A percentile compares a stretch with the other conserved stretches of the same genome.
Evolutionary conservation across 2,888 invertebrate genomes (phyloP).

Genomic region (Pterobdella sp.): DNA sequence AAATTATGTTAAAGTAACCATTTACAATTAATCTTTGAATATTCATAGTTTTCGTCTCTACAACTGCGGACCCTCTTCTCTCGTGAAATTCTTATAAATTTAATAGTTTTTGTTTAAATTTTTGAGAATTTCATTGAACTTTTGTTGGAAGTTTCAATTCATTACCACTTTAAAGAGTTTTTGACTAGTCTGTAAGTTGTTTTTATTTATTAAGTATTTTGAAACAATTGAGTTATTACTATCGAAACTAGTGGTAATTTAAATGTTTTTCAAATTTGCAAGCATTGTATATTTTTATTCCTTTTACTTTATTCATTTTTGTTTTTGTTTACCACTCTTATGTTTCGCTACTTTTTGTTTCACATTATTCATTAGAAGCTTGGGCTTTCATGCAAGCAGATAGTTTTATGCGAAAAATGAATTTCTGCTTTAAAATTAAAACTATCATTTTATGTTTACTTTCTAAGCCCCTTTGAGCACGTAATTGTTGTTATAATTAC

Average conservation of each 20-base stretch:
- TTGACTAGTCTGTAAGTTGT: neutral
- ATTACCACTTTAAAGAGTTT: neutral
- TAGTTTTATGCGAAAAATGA: too few species aligned
- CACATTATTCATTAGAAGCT: too few species aligned
- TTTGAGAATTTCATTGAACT: neutral
- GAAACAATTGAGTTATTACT: neutral
- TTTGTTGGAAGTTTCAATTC: neutral
- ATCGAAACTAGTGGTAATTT: neutral
- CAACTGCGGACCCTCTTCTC: conserved; percentile 1
- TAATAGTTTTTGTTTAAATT: neutral
- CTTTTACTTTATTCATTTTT: too few species aligned
- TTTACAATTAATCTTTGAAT: neutral
- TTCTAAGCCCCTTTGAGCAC: too few species aligned
- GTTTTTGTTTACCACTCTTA: too few species aligned
- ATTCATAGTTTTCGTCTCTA: conserved; percentile 17
- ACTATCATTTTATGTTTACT: too few species aligned
- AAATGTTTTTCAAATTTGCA: neutral
- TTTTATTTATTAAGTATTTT: neutral
- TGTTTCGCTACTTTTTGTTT: too few species aligned
- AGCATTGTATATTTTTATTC: too few species aligned
- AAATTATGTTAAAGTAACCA: neutral
- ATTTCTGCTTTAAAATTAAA: too few species aligned
- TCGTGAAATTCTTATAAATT: conserved; percentile 10
- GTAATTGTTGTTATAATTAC: too few species aligned
- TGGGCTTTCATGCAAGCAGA: too few species aligned